Base-by-base conservation (phyloP, 2,888 invertebrate genomes). In the Ctena decussata region DNA sequence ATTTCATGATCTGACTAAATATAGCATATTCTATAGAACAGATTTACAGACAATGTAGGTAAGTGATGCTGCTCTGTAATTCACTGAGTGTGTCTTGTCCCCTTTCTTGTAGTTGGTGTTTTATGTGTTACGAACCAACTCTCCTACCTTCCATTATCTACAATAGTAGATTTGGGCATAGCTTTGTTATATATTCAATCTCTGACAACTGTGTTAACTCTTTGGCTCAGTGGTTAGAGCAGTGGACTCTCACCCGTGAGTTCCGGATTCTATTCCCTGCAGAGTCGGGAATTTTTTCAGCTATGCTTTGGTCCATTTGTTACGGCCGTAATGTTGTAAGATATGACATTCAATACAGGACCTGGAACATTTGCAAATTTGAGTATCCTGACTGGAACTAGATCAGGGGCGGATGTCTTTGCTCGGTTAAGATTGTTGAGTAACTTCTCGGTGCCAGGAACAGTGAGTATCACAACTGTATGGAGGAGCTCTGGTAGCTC, bases 41-140 rank as follows among this genome's bases (percentile, higher is more conserved):
- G 60, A 60, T 60, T 60, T 60, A 60, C 60, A 60, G 60, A 60
- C 60, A 30, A 21, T 60, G 60, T 30, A 60, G 60, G 60, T 60
- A 6, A 60, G 30, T 60, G 60, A 27, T 8, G 27, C 60, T 60
- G 60, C 27, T 60, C 60, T 49, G 49, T 49, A 49, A 49, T 49
- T 49, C 21, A 21, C 60, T 30, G 60, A 30, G 60, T 24, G 3
- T 5, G 60, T 60, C 60, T 60, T 60, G 60, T 60, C 60, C 27
- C 60, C 60, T 18, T 60, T 60, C 18, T 30, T 60, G 60, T 83
- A 27, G 32, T 71, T 37, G 6, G 79, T 77, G 49, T 84, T 49
- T 21, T 69, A 82, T 30, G 77, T 77, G n/a, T 80, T 77, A 35
- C 81, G 77, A 53, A 82, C n/a, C n/a, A n/a, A n/a, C n/a, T n/a